Conservation (phyloP, 2,888 invertebrate species). For the Rhingia rostrata region DNA sequence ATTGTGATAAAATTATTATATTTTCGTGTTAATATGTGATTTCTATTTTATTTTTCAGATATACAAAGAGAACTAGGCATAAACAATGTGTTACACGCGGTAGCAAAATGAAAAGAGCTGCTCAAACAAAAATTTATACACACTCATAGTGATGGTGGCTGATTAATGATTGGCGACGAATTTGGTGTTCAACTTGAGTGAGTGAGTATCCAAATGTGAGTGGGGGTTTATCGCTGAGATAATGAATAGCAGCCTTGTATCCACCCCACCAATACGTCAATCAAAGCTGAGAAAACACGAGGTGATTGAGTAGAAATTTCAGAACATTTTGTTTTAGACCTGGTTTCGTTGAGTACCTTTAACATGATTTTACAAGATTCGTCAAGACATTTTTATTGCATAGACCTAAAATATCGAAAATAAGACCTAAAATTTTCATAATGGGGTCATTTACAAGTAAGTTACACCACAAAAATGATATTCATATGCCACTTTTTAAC, state of each 20-base stretch:
- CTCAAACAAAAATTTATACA: constrained; percentile 30
- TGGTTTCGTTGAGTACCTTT: constrained; percentile 13
- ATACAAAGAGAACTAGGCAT: constrained; percentile 14
- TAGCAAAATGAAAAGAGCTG: constrained; percentile 4
- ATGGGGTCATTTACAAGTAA: constrained; percentile 2
- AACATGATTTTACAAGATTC: constrained; percentile 3
- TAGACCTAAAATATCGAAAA: constrained; percentile 21
- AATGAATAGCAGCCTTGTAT: constrained; percentile 69
- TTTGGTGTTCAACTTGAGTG: constrained; percentile 66
- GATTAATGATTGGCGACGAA: constrained; percentile 71
- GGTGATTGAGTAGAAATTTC: constrained; percentile 58
- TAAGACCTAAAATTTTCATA: not conserved
- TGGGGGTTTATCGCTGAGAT: constrained; percentile 62
- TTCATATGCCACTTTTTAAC: not conserved
- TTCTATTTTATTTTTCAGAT: constrained; percentile 18
- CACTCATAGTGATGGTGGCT: constrained; percentile 61
- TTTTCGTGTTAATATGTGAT: not conserved
- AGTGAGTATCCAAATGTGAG: constrained; percentile 56
- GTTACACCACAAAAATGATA: not conserved
- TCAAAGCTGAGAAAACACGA: constrained; percentile 53
- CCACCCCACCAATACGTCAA: constrained; percentile 57
- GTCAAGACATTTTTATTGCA: not conserved
- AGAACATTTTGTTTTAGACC: not conserved
- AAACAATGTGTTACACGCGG: constrained; percentile 21
- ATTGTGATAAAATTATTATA: constrained; percentile 6